Evolutionary conservation across 2,888 invertebrate genomes (phyloP), one percentile per base, ranked within the genome.

Genomic region (Apamea sordens): DNA sequence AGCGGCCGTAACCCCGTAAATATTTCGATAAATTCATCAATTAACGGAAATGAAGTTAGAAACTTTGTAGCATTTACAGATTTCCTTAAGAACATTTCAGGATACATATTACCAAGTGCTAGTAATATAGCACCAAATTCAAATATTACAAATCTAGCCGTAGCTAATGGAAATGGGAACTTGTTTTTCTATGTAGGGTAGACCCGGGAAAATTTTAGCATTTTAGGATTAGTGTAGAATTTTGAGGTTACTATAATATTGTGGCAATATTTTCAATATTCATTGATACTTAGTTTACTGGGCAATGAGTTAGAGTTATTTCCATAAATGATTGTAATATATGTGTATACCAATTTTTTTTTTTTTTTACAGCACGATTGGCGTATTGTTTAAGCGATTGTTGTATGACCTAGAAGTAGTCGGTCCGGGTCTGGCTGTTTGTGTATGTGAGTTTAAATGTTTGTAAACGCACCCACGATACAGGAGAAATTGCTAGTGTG

Each of bases 101-200:
- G 15, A 28, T 36, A 75, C 2, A 24, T 64, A 11, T 28, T 13
- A 18, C 77, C 36, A 41, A 56, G 15, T 65, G 15, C 47, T 59
- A 28, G 13, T 50, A 41, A n/a, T 8, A 18, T 56, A 28, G 50
- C 50, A 10, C 28, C 77, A 24, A 64, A 83, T 47, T 64, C 77
- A 64, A 79, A 28, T 28, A 5, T 18, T n/a, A 24, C 32, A 18
- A 47, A 79, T 47, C 6, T 77, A 76, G 53, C 83, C 47, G 44
- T 83, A 24, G 63, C 24, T 47, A 64, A 28, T 47, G 79, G 77
- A 24, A 64, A 76, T 36, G 79, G 44, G 0, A 79, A 79, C 63
- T 5, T 28, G 28, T 47, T 79, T 64, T 28, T 83, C 10, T 77
- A 83, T 83, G 0, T 36, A 3, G 36, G 21, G 11, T 71, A 71